A percentile compares a stretch with the other conserved stretches of the same genome.
These are phyloP conservation scores for Craseonycteris thonglongyai DNA, from an alignment of 2,113 vertebrate genomes.

Conservation along the genomic window DNA sequence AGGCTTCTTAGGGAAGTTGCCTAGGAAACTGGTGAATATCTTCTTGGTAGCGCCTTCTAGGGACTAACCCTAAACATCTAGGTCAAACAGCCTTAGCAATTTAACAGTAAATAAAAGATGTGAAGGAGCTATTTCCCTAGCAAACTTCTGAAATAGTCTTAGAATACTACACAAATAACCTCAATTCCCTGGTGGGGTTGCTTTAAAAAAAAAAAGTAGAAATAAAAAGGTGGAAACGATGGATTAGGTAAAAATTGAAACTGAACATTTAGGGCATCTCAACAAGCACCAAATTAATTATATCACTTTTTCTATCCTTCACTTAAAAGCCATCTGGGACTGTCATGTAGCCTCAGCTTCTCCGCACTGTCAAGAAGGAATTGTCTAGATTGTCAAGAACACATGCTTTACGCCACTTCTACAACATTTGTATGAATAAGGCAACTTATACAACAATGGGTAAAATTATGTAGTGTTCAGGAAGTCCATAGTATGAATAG, in stretches of 20 bases:
- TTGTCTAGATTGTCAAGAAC: conserved; percentile 52
- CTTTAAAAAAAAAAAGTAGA: neutral
- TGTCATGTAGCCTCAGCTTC: conserved; percentile 36
- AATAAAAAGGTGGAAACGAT: conserved; percentile 52
- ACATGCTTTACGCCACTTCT: conserved; percentile 30
- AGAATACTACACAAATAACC: conserved; percentile 17
- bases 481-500: conserved; percentile 5
- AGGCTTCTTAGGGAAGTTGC: neutral
- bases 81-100: neutral
- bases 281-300: conserved; percentile 69
- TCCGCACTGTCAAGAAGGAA: conserved; percentile 41
- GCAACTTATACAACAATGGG: conserved; percentile 9
- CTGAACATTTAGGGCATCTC: conserved; percentile 56
- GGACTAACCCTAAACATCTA: neutral
- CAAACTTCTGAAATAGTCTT: neutral
- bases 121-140: neutral
- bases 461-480: conserved; percentile 32
- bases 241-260: conserved; percentile 67
- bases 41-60: neutral
- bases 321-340: conserved; percentile 53
- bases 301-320: conserved; percentile 41
- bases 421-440: conserved; percentile 23
- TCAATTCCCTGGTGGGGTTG: neutral
- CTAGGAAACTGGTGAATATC: neutral
- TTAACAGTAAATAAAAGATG: neutral